phyloP scores from a whole-genome alignment of 2,888 invertebrate species.

The Adelognathus sp. region DNA sequence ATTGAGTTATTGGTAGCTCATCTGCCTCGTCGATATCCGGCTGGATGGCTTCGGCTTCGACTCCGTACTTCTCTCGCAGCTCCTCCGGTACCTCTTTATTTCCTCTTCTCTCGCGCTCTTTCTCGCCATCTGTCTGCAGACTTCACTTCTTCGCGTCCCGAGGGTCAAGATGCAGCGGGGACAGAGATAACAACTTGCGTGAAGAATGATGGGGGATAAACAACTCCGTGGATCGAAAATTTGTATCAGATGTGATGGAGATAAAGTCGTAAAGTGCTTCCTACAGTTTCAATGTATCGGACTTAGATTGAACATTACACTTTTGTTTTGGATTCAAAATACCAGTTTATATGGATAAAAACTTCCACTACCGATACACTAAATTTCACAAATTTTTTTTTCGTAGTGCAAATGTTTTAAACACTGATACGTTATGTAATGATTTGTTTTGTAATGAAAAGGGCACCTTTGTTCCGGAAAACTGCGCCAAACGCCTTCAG shows the following conservation, averaged over 20 bases:
- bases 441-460: too few relatives aligned
- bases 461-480: too few relatives aligned
- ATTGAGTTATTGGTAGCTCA: slow-evolving; percentile 78
- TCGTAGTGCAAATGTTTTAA: too few relatives aligned
- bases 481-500: too few relatives aligned
- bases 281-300: too few relatives aligned
- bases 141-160: slow-evolving; percentile 19
- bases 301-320: too few relatives aligned
- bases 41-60: slow-evolving; percentile 70
- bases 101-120: slow-evolving; percentile 9
- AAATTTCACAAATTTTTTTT: too few relatives aligned
- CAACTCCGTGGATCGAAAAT: neutral
- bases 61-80: slow-evolving; percentile 59
- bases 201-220: neutral
- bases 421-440: too few relatives aligned
- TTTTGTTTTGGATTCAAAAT: too few relatives aligned
- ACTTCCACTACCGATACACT: too few relatives aligned
- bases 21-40: slow-evolving; percentile 75
- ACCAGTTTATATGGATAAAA: too few relatives aligned
- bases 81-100: slow-evolving; percentile 29
- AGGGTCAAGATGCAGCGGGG: slow-evolving; percentile 17
- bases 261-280: neutral
- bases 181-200: neutral
- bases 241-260: neutral
- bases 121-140: neutral